Conservation (phyloP, 2,797 vertebrate genomes). For the Saxicola maurus region DNA sequence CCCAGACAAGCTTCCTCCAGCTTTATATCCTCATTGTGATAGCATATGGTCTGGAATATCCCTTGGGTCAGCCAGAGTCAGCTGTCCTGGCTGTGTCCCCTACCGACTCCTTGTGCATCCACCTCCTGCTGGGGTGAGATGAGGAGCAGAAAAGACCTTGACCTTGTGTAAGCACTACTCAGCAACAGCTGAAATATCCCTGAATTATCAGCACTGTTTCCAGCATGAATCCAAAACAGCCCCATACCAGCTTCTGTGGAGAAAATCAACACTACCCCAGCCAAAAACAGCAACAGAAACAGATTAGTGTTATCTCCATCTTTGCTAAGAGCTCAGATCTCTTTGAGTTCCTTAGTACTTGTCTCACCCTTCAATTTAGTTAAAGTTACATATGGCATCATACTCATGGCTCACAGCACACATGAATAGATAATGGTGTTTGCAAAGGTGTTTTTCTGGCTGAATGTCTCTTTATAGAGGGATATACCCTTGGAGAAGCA, state of each 20-base stretch:
- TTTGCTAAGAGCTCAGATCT: not conserved
- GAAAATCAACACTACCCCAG: not conserved
- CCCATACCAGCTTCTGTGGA: not conserved
- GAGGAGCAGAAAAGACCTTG: not conserved
- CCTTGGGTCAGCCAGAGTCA: not conserved
- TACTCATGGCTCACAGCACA: not conserved
- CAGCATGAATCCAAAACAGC: not conserved
- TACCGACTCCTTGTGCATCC: not conserved
- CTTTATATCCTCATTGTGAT: not conserved
- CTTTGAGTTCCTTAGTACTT: not conserved
- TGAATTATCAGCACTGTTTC: not conserved
- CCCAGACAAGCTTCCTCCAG: not conserved
- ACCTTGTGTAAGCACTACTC: not conserved
- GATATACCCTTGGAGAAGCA: not conserved
- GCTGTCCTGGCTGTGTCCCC: not conserved
- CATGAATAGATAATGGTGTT: rapidly evolving
- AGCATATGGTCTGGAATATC: not conserved
- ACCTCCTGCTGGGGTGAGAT: not conserved
- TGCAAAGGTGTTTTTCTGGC: not conserved
- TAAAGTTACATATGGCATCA: not conserved
- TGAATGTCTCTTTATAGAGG: not conserved
- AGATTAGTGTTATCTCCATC: not conserved
- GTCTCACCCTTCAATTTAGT: not conserved
- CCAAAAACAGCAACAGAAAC: not conserved
- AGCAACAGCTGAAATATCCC: not conserved